Conservation (phyloP, 2,797 vertebrate species). For the Oceanodroma leucorhoa region DNA sequence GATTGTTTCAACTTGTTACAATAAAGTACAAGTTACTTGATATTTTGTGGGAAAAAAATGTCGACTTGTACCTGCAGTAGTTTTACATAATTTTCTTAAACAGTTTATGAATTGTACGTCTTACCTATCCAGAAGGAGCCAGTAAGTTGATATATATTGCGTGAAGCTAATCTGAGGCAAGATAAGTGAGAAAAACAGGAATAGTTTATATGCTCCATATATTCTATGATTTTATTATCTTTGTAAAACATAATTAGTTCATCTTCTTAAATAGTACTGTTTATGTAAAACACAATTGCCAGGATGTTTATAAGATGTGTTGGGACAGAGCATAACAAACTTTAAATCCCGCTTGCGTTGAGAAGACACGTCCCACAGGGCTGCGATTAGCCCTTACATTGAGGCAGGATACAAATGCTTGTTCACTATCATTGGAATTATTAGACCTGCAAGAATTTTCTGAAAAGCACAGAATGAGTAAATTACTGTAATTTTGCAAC, state of each 20-base stretch:
- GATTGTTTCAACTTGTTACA: neutral
- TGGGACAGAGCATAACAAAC: neutral
- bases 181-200: neutral
- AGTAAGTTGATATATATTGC: neutral
- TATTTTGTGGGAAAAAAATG: neutral
- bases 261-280: neutral
- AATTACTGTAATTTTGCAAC: slow-evolving; percentile 6
- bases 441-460: neutral
- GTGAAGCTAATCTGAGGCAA: neutral
- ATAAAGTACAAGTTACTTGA: neutral
- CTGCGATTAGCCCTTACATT: neutral
- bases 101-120: neutral
- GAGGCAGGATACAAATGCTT: neutral
- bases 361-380: neutral
- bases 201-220: neutral
- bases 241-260: neutral
- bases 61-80: neutral
- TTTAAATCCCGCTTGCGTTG: neutral
- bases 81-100: neutral
- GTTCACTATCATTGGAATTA: neutral
- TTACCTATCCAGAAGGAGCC: neutral
- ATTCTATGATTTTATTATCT: neutral
- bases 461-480: neutral
- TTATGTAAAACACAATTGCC: neutral
- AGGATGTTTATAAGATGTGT: neutral